These are phyloP conservation scores for Gouania willdenowi DNA, from an alignment of 2,797 vertebrate species.

Conservation along the genomic window DNA sequence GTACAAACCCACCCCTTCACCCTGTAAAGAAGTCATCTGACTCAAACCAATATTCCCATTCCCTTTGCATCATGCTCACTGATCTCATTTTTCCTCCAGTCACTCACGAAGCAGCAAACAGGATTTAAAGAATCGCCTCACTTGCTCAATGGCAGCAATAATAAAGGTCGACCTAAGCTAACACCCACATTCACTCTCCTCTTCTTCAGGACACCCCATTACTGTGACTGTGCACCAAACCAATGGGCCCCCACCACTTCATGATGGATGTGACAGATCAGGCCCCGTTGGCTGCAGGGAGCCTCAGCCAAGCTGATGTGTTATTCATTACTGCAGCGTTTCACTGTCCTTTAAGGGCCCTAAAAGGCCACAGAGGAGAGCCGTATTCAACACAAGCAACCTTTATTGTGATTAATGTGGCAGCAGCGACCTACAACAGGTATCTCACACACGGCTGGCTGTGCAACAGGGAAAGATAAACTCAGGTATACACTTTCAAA, in stretches of 20 bases:
- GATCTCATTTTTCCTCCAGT: neutral
- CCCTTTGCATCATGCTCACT: neutral
- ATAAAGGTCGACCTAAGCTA: neutral
- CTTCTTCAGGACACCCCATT: constrained; percentile 6
- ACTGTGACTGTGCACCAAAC: neutral
- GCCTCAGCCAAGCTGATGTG: constrained; percentile 46
- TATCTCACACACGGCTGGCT: constrained; percentile 39
- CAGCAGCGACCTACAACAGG: constrained; percentile 32
- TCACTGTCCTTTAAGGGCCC: constrained; percentile 61
- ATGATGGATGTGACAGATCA: constrained; percentile 65
- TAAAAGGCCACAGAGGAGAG: constrained; percentile 52
- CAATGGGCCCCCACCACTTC: constrained; percentile 5
- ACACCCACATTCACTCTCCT: constrained; percentile 1
- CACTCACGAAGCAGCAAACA: neutral
- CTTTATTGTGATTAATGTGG: constrained; percentile 61
- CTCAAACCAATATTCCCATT: constrained; percentile 2
- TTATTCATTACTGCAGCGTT: constrained; percentile 64
- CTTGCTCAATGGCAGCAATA: neutral
- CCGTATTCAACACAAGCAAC: constrained; percentile 35
- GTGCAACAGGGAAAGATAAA: neutral
- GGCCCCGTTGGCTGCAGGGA: constrained; percentile 29
- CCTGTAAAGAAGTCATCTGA: constrained; percentile 4
- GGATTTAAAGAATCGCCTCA: neutral
- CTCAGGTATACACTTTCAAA: too few species aligned
- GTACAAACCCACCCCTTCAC: constrained; percentile 24